Conservation (phyloP, 2,888 invertebrate species). For the Thysanoteuthis rhombus region DNA sequence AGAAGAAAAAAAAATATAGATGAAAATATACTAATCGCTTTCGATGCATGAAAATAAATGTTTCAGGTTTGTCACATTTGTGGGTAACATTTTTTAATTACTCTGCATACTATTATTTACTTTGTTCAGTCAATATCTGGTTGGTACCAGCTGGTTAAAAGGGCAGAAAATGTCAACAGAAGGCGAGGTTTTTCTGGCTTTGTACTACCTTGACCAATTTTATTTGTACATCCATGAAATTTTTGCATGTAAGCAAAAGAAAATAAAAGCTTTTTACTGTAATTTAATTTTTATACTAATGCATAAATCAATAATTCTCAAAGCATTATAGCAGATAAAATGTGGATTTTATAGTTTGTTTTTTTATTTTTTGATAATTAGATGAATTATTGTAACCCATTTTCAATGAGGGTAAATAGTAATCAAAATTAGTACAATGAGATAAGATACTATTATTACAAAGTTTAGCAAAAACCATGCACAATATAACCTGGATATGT, state of each 20-base stretch:
- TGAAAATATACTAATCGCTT: no score
- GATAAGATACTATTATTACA: neutral
- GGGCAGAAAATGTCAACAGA: neutral
- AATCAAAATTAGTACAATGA: no score
- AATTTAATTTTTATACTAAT: neutral
- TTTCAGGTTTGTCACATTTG: neutral
- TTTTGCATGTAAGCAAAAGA: neutral
- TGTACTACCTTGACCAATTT: neutral
- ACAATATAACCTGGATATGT: neutral
- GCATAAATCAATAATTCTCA: neutral
- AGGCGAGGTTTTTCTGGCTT: neutral
- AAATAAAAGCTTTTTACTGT: neutral
- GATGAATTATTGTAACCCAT: no score
- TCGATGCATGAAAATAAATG: neutral
- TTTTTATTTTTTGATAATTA: no score
- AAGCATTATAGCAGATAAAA: neutral
- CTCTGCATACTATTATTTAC: neutral
- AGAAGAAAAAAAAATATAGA: no score
- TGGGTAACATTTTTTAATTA: neutral
- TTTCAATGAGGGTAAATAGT: no score
- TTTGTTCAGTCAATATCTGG: neutral
- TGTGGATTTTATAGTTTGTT: no score
- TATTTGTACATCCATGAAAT: neutral
- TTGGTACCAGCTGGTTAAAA: neutral
- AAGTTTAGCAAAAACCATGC: neutral